Percentiles rank a stretch among this genome's conserved stretches.
Conservation (phyloP, 2,797 vertebrate species). For the Salmo trutta region DNA sequence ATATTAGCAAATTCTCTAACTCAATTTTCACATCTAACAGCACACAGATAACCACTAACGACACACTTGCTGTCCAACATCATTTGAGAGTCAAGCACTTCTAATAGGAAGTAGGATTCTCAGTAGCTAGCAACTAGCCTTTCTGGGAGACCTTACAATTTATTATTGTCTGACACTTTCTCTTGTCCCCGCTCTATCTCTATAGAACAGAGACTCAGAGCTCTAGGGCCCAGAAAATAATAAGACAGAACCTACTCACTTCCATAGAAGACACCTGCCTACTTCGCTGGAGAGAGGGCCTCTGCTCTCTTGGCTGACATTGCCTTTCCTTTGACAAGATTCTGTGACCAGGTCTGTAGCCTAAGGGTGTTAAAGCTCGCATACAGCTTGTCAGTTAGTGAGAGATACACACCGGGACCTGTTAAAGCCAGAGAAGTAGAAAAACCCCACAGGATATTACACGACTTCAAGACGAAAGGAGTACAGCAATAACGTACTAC, state of each 20-base stretch:
- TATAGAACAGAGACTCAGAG: slow-evolving; percentile 16
- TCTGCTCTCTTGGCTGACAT: slow-evolving; percentile 40
- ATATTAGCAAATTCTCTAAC: neutral
- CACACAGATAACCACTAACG: neutral
- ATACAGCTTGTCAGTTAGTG: slow-evolving; percentile 54
- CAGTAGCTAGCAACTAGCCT: slow-evolving; percentile 7
- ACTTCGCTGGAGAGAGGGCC: neutral
- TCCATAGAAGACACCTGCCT: neutral
- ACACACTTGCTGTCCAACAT: neutral
- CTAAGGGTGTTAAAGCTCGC: slow-evolving; percentile 48
- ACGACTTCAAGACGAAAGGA: slow-evolving; percentile 31
- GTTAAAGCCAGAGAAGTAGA: slow-evolving; percentile 42
- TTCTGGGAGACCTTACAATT: slow-evolving; percentile 10
- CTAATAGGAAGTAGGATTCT: neutral
- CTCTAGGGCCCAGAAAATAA: slow-evolving; percentile 44
- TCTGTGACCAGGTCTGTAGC: slow-evolving; percentile 48
- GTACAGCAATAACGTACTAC: slow-evolving; percentile 17
- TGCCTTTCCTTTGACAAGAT: slow-evolving; percentile 51
- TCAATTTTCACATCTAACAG: neutral
- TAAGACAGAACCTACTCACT: slow-evolving; percentile 38
- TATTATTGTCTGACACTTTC: slow-evolving; percentile 49
- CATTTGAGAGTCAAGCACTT: neutral
- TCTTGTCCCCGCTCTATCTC: slow-evolving; percentile 32
- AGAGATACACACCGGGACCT: slow-evolving; percentile 50
- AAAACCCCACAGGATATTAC: slow-evolving; percentile 33